Conservation (phyloP, 2,797 vertebrate species). For the Sandelia bainsii region DNA sequence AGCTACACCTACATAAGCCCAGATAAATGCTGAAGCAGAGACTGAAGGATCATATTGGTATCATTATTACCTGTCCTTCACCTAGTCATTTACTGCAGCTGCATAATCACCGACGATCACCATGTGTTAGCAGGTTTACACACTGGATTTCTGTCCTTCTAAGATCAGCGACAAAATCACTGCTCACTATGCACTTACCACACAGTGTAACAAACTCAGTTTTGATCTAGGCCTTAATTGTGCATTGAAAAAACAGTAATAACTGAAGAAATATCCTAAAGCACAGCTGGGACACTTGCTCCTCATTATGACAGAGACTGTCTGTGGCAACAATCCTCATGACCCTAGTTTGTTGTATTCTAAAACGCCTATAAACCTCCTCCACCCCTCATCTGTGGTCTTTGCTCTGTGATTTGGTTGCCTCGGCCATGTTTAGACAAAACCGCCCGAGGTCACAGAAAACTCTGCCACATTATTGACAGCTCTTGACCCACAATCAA, state of each 20-base stretch:
- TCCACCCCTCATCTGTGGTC: not conserved
- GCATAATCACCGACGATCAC: constrained; percentile 2
- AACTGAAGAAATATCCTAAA: too few relatives aligned
- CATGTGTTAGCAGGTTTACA: not conserved
- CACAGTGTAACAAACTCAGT: too few relatives aligned
- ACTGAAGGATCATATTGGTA: constrained; percentile 13
- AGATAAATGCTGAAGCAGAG: not conserved
- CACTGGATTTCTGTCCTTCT: not conserved
- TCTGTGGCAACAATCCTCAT: too few relatives aligned
- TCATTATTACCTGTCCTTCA: constrained; percentile 22
- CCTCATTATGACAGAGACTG: too few relatives aligned
- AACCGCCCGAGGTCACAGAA: constrained; percentile 15
- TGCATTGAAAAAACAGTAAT: too few relatives aligned
- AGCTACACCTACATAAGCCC: not conserved
- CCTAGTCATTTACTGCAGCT: not conserved
- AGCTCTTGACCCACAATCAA: constrained; percentile 37
- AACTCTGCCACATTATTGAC: constrained; percentile 34
- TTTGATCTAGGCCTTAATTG: too few relatives aligned
- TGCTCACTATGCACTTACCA: too few relatives aligned
- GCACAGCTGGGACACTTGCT: too few relatives aligned
- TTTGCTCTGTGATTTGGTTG: constrained; percentile 24
- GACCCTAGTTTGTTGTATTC: not conserved
- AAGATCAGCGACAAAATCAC: not conserved
- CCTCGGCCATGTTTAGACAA: constrained; percentile 12
- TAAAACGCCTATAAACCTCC: too few relatives aligned